Evolutionary conservation across 2,113 vertebrate genomes (phyloP).

Genomic region (Hymenochirus boettgeri): DNA sequence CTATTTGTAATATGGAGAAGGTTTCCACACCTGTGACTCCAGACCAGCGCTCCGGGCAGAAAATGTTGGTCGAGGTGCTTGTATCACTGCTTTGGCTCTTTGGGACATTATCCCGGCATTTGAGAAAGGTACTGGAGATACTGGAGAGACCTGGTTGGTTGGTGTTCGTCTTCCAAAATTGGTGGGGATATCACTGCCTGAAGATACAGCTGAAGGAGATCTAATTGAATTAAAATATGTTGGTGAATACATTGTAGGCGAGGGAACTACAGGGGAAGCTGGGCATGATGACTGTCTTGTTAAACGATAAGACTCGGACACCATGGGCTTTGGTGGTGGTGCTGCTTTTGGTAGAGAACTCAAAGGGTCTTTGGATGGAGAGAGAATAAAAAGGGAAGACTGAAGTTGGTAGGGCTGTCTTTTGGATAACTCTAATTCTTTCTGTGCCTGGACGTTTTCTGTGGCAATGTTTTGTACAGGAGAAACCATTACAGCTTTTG

Average conservation of each 20-base stretch:
- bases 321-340: slow-evolving; percentile 64
- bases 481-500: slow-evolving; percentile 56
- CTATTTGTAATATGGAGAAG: slow-evolving; percentile 78
- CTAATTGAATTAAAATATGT: slow-evolving; percentile 41
- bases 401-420: slow-evolving; percentile 83
- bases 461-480: slow-evolving; percentile 56
- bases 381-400: slow-evolving; percentile 84
- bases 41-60: slow-evolving; percentile 87
- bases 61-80: slow-evolving; percentile 89
- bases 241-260: slow-evolving; percentile 69
- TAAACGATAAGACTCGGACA: slow-evolving; percentile 47
- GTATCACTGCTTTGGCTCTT: slow-evolving; percentile 60
- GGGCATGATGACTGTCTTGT: slow-evolving; percentile 69
- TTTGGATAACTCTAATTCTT: slow-evolving; percentile 79
- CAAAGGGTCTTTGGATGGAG: slow-evolving; percentile 75
- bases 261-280: slow-evolving; percentile 49
- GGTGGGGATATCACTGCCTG: slow-evolving; percentile 46
- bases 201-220: slow-evolving; percentile 55
- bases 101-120: slow-evolving; percentile 72
- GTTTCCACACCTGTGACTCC: slow-evolving; percentile 97
- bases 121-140: slow-evolving; percentile 63
- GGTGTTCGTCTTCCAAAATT: slow-evolving; percentile 42
- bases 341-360: slow-evolving; percentile 65
- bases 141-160: slow-evolving; percentile 51
- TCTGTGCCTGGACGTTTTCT: slow-evolving; percentile 77